Evolutionary conservation across 1,140 invertebrate species (phyloP).

Genomic region (Semibalanus balanoides): DNA sequence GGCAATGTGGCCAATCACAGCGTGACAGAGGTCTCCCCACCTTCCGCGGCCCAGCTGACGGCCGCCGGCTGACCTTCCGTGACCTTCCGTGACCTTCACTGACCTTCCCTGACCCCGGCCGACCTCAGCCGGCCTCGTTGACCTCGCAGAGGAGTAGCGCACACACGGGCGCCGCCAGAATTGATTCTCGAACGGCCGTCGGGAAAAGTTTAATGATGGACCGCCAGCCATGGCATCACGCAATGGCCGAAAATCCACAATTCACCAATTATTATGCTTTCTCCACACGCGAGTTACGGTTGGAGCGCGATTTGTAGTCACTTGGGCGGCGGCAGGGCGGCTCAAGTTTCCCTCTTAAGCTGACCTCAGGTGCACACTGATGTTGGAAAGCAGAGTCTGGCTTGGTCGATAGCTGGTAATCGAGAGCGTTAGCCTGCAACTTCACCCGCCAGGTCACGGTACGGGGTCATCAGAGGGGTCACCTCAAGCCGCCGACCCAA

Average conservation of each 20-base stretch:
- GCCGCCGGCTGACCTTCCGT: not conserved
- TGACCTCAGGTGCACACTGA: too few relatives aligned
- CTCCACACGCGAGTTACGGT: not conserved
- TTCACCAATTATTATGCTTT: not conserved
- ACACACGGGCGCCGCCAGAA: not conserved
- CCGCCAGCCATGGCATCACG: not conserved
- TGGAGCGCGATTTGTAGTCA: not conserved
- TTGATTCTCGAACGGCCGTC: not conserved
- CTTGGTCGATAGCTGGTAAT: too few relatives aligned
- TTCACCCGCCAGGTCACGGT: too few relatives aligned
- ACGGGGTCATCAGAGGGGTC: too few relatives aligned
- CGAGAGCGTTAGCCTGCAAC: too few relatives aligned
- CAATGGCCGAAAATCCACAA: not conserved
- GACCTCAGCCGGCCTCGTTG: too few relatives aligned
- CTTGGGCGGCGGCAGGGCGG: too few relatives aligned
- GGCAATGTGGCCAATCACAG: not conserved
- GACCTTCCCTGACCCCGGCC: not conserved
- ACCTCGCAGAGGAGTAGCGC: too few relatives aligned
- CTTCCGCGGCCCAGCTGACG: not conserved
- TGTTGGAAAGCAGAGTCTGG: too few relatives aligned
- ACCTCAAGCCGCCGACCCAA: too few relatives aligned
- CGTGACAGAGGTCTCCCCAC: not conserved
- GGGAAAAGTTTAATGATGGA: slow-evolving; percentile 2
- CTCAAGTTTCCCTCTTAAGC: too few relatives aligned
- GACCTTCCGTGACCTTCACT: not conserved